Evolutionary conservation across 2,797 vertebrate species (phyloP).

Genomic region (Lemur catta): DNA sequence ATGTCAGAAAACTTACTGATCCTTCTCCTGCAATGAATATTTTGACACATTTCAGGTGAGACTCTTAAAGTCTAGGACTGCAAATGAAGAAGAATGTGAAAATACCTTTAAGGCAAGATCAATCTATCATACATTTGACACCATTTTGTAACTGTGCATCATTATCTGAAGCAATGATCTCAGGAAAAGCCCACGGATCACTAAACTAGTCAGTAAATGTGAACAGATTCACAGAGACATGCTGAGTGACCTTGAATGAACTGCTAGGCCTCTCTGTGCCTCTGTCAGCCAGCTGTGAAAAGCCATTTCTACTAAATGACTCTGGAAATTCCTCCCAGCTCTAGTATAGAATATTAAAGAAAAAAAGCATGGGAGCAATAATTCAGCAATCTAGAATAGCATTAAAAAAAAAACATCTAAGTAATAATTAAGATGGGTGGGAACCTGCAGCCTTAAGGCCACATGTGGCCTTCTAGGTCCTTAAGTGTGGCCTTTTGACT

Average conservation of each 20-base stretch:
- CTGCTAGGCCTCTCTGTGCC: neutral
- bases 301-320: neutral
- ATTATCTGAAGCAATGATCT: conserved; percentile 55
- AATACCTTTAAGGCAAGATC: neutral
- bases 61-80: neutral
- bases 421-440: neutral
- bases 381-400: neutral
- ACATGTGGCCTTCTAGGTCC: neutral
- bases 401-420: neutral
- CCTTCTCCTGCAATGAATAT: neutral
- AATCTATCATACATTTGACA: neutral
- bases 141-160: neutral
- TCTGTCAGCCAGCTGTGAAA: neutral
- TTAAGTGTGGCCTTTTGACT: neutral
- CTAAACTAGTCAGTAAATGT: neutral
- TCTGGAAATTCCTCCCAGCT: neutral
- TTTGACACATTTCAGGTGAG: neutral
- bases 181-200: neutral
- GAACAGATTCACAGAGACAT: neutral
- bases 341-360: neutral
- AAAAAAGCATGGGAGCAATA: neutral
- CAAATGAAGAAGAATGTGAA: neutral
- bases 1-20: neutral
- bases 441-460: neutral
- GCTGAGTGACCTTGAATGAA: neutral